Base-by-base conservation (phyloP, 2,797 vertebrate species). In the Champsocephalus esox region DNA sequence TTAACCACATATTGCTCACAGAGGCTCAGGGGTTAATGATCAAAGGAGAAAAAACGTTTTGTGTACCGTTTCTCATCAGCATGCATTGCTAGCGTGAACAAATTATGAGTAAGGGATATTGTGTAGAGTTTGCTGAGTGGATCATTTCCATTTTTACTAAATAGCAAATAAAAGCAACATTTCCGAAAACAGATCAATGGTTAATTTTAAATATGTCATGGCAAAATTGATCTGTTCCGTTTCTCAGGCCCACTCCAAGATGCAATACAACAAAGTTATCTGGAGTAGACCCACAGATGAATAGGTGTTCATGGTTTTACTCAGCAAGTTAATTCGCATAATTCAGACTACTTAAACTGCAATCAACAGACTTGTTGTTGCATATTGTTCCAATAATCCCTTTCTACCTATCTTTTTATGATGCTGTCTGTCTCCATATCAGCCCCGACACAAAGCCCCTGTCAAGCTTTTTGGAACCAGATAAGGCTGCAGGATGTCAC, bases 321-420 rank as follows among this genome's bases (percentile, higher is more conserved):
- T 58, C 59, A 58, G 44, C n/a, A 11, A 3, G 41, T 41, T 60
- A 10, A 48, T 52, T 45, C 9, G 13, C 0, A 43, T 13, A 52
- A 13, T 12, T 28, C 11, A 38, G 34, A 38, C 34, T 38, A 38
- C 34, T 38, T 38, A 8, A 6, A 38, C 8, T 64, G n/a, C 32
- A 46, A n/a, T 61, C 48, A 38, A 16, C 50, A 19, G 13, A 34
- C 24, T n/a, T 80, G 54, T 52, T 46, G 55, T 73, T 73, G 21
- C 50, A 55, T 61, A 32, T 78, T 57, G 50, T 82, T 78, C 19
- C 28, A 75, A 61, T 61, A 79, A 57, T 75, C 45, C 12, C 11
- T n/a, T 43, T 50, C 34, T 57, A 74, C 45, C 4, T 28, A 28
- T 28, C 28, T 28, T 28, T 28, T 28, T 28, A 28, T 28, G 28